Evolutionary conservation across 2,113 vertebrate species (phyloP).

Genomic region (Lampris incognitus): DNA sequence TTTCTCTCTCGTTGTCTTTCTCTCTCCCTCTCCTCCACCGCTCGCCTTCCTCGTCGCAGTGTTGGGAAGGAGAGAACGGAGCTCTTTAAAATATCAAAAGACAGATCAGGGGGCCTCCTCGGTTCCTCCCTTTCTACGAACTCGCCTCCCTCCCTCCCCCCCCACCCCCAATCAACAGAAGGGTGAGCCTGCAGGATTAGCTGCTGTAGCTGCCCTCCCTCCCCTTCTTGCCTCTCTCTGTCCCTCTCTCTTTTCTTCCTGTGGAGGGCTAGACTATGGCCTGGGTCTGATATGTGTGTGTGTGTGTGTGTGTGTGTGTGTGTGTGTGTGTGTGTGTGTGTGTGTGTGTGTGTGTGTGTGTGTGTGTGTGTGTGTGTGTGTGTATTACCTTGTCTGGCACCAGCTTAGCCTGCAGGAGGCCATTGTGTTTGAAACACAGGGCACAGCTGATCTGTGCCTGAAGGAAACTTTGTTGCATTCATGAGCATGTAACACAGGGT

Average conservation of each 20-base stretch:
- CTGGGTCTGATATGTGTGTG: slow-evolving; percentile 63
- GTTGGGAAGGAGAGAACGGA: slow-evolving; percentile 74
- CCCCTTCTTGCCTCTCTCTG: slow-evolving; percentile 61
- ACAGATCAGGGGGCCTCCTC: slow-evolving; percentile 72
- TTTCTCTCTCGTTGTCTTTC: slow-evolving; percentile 39
- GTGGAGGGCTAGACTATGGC: slow-evolving; percentile 62
- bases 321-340: slow-evolving; percentile 31
- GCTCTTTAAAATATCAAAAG: slow-evolving; percentile 86
- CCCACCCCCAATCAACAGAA: slow-evolving; percentile 69
- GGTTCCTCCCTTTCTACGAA: slow-evolving; percentile 58
- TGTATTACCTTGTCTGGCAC: slow-evolving; percentile 72
- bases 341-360: slow-evolving; percentile 34
- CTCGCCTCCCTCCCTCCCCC: slow-evolving; percentile 66
- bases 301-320: slow-evolving; percentile 23
- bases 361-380: slow-evolving; percentile 44
- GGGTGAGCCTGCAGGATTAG: slow-evolving; percentile 78
- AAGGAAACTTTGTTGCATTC: slow-evolving; percentile 72
- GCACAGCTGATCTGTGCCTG: slow-evolving; percentile 47
- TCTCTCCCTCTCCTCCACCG: slow-evolving; percentile 52
- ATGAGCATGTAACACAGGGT: slow-evolving; percentile 49
- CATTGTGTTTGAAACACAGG: slow-evolving; percentile 70
- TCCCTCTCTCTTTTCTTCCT: slow-evolving; percentile 72
- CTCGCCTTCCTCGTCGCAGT: slow-evolving; percentile 65
- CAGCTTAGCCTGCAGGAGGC: slow-evolving; percentile 71
- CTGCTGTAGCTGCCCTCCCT: slow-evolving; percentile 54